Base-by-base conservation (phyloP, 2,888 invertebrate species). In the Orchestes rusci region DNA sequence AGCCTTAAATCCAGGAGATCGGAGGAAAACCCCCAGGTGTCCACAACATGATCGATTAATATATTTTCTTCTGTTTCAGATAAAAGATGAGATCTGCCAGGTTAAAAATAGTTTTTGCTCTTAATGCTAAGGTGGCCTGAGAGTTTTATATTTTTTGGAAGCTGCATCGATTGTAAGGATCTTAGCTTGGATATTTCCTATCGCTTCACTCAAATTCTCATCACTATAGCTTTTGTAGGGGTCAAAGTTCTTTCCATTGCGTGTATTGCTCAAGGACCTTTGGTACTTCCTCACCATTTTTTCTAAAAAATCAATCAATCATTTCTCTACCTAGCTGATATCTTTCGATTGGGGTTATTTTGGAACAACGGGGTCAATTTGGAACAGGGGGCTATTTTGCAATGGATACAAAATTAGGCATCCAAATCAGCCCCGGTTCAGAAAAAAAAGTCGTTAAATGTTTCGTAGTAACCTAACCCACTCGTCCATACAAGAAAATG, bases 31-130 rank as follows among this genome's bases (percentile, higher is more conserved):
- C 38, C 38, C 43, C 31, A 43, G 15, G 43, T 38, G 4, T 35
- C 39, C 17, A 48, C 43, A 8, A 31, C 16, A 40, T 48, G 40
- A 17, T 45, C 40, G 20, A 47, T 29, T 3, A 48, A 37, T 27
- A 35, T 34, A 5, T 36, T 45, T 40, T 48, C 44, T 40, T 48
- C 40, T 35, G 13, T 31, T 18, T n/a, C 35, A 17, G 36, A 30
- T 23, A 48, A 40, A 29, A 44, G 39, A 44, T 19, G 17, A n/a
- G 40, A 38, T 29, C 43, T 39, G 16, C 36, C 42, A 23, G 42
- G 12, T n/a, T n/a, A 18, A 8, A n/a, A 5, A 23, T 35, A 15
- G 20, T 28, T 17, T 34, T 36, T 12, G n/a, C 17, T 18, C 42
- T 29, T 19, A 18, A 16, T 3, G 30, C 31, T 31, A 43, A 10